Evolutionary conservation across 1,140 invertebrate species (phyloP).

Genomic region (Eufriesea mexicana): DNA sequence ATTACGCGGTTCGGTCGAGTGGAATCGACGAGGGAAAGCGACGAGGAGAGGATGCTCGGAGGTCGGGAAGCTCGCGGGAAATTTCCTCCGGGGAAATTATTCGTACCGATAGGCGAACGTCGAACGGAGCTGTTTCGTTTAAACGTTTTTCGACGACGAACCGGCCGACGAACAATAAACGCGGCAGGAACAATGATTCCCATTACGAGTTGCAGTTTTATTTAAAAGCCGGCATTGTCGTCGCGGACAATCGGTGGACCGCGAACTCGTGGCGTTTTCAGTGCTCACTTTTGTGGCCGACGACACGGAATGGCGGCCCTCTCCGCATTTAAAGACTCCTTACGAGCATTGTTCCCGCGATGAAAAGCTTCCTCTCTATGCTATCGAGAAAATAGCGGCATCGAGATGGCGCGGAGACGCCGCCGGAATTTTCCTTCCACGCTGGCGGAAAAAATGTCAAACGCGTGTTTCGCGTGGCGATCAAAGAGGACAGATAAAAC

Average conservation of each 20-base stretch:
- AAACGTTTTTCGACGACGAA: constrained; percentile 8
- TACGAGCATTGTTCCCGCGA: constrained; percentile 18
- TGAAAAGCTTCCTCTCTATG: constrained; percentile 21
- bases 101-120: background rate
- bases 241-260: constrained; percentile 20
- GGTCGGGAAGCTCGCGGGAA: no score
- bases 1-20: background rate
- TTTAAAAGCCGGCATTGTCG: constrained; percentile 38
- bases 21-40: no score
- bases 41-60: no score
- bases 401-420: background rate
- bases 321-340: constrained; percentile 8
- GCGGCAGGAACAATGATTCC: constrained; percentile 31
- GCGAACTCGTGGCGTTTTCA: constrained; percentile 16
- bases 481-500: no score
- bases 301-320: background rate
- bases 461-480: no score
- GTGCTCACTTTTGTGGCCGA: background rate
- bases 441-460: no score
- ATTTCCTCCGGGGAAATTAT: constrained; percentile 1
- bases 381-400: background rate
- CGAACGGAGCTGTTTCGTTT: constrained; percentile 28
- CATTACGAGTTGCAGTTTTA: constrained; percentile 38
- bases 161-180: constrained; percentile 12
- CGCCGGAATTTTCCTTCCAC: background rate